phyloP scores from a whole-genome alignment of 1,140 invertebrate species.

The Drosophila watanabei region DNA sequence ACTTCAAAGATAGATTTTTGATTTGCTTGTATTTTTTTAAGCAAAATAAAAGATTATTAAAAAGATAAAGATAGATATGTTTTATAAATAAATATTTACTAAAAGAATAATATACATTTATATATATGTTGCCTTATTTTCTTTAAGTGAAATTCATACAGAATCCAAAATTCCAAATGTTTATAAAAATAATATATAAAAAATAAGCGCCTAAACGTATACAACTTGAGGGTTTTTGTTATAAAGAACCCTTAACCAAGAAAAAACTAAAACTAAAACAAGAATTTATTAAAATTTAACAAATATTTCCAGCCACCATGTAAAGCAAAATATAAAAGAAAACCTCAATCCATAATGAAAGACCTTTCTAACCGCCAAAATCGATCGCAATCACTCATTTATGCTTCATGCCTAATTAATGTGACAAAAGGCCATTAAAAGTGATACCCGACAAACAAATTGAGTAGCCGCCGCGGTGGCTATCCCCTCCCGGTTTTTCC shows the following conservation, averaged over 20 bases:
- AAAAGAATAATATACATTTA: neutral
- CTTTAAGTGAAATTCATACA: neutral
- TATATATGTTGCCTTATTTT: neutral
- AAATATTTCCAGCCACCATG: neutral
- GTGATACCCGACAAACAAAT: constrained; percentile 54
- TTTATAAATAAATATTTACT: too few relatives aligned
- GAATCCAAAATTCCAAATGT: neutral
- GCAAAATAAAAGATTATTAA: too few relatives aligned
- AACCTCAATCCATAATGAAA: neutral
- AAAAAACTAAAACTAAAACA: neutral
- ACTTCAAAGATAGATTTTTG: too few relatives aligned
- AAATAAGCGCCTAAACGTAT: constrained; percentile 8
- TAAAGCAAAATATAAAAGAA: neutral
- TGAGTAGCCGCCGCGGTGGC: constrained; percentile 16
- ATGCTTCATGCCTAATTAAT: constrained; percentile 68
- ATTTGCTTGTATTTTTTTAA: too few relatives aligned
- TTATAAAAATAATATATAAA: neutral
- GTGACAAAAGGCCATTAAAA: constrained; percentile 58
- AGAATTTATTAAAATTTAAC: neutral
- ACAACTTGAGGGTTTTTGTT: neutral
- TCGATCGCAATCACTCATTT: constrained; percentile 58
- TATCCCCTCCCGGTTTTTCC: neutral
- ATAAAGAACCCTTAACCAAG: neutral
- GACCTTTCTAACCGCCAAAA: neutral
- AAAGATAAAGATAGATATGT: too few relatives aligned